A percentile compares a stretch with the other conserved stretches of the same genome.
Conservation (phyloP, 2,888 invertebrate species). For the Ecliptopera silaceata region DNA sequence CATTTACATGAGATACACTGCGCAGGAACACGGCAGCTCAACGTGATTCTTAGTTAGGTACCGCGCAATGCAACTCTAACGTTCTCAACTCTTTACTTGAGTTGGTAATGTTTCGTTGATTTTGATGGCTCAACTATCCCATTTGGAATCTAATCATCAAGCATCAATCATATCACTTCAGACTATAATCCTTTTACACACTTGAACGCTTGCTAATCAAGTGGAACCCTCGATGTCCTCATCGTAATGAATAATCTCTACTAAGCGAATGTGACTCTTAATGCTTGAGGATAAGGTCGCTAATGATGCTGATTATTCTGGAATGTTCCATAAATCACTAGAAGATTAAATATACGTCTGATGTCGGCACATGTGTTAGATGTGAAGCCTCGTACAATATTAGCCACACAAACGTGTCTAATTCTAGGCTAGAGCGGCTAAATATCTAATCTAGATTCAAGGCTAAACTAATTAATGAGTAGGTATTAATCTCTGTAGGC, state of each 20-base stretch:
- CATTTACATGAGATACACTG: too few relatives aligned
- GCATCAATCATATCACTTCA: slow-evolving; percentile 19
- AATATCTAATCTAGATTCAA: not conserved
- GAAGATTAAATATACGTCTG: slow-evolving; percentile 56
- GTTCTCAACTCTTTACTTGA: not conserved
- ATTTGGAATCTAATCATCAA: slow-evolving; percentile 12
- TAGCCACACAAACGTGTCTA: not conserved
- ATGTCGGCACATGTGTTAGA: slow-evolving; percentile 44
- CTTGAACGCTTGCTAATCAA: slow-evolving; percentile 40
- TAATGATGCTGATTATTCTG: slow-evolving; percentile 31
- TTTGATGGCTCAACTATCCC: not conserved
- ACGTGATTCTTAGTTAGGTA: too few relatives aligned
- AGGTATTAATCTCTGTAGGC: too few relatives aligned
- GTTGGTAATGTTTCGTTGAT: not conserved
- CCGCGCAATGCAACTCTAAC: too few relatives aligned
- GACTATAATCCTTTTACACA: slow-evolving; percentile 21
- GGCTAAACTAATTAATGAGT: too few relatives aligned
- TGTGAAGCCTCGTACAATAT: slow-evolving; percentile 11
- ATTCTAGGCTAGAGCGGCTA: not conserved
- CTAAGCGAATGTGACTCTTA: slow-evolving; percentile 28
- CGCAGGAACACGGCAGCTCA: too few relatives aligned
- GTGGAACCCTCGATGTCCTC: slow-evolving; percentile 37
- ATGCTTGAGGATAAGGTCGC: slow-evolving; percentile 27
- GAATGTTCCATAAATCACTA: slow-evolving; percentile 54
- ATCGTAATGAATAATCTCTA: slow-evolving; percentile 29